Evolutionary conservation across 2,888 invertebrate genomes (phyloP).

Genomic region (Tethea ocularis): DNA sequence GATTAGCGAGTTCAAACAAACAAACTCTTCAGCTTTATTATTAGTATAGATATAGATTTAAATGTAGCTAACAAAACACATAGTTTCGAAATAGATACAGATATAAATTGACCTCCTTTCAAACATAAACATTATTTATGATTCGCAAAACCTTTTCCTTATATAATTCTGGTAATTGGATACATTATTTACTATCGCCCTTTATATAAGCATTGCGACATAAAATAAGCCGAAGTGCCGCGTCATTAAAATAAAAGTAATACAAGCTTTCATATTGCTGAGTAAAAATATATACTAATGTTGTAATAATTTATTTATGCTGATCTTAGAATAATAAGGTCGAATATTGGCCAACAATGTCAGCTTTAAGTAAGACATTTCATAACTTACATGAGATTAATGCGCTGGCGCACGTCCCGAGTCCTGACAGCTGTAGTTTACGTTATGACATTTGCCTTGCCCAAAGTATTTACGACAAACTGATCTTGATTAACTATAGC

Average conservation of each 20-base stretch:
- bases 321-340: not conserved
- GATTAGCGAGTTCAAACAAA: no score
- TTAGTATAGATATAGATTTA: no score
- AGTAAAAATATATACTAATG: not conserved
- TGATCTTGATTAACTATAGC: no score
- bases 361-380: not conserved
- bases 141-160: conserved; percentile 8
- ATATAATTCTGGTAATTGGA: conserved; percentile 8
- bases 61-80: not conserved
- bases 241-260: not conserved
- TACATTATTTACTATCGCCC: not conserved
- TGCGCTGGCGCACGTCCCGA: not conserved
- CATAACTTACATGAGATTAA: not conserved
- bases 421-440: not conserved
- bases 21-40: no score
- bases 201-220: not conserved
- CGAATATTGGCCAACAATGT: not conserved
- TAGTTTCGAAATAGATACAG: not conserved
- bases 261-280: not conserved
- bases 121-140: not conserved
- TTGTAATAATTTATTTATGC: not conserved
- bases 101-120: not conserved
- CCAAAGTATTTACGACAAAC: no score
- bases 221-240: not conserved
- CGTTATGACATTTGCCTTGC: no score